These are phyloP conservation scores for Ptiloglossa arizonensis DNA, from an alignment of 1,140 invertebrate species.

Conservation along the genomic window DNA sequence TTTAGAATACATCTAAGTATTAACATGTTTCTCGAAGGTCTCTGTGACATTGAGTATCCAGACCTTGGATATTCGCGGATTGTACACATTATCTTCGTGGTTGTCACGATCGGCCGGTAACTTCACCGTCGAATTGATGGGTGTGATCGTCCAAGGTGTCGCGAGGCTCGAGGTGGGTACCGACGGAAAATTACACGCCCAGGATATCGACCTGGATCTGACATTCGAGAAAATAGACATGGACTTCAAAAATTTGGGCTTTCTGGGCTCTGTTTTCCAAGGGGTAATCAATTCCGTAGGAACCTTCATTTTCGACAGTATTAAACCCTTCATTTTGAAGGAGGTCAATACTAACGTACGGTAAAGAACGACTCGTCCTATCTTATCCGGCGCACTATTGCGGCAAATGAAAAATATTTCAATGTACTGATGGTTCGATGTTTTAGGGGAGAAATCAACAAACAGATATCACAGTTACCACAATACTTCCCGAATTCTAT, in stretches of 20 bases:
- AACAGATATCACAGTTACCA: conserved; percentile 83
- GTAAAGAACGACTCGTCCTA: conserved; percentile 54
- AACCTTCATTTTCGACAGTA: conserved; percentile 91
- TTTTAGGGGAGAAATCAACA: conserved; percentile 81
- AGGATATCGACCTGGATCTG: conserved; percentile 90
- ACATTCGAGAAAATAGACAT: conserved; percentile 89
- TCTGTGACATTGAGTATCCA: conserved; percentile 86
- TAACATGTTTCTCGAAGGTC: conserved; percentile 79
- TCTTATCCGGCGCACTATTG: too few species aligned
- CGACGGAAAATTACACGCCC: conserved; percentile 88
- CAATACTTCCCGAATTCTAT: conserved; percentile 92
- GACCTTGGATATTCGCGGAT: conserved; percentile 87
- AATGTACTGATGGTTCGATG: background rate
- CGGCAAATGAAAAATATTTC: background rate
- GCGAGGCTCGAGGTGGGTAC: conserved; percentile 87
- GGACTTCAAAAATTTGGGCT: conserved; percentile 91
- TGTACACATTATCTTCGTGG: conserved; percentile 87
- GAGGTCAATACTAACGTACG: conserved; percentile 87
- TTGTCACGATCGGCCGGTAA: conserved; percentile 87
- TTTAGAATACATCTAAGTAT: background rate
- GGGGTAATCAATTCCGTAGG: conserved; percentile 90
- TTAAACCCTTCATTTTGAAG: conserved; percentile 91
- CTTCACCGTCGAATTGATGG: conserved; percentile 88
- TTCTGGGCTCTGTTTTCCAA: conserved; percentile 89
- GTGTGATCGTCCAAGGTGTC: conserved; percentile 85